Evolutionary conservation across 2,797 vertebrate genomes (phyloP).

Genomic region (Arnoldichthys spilopterus): DNA sequence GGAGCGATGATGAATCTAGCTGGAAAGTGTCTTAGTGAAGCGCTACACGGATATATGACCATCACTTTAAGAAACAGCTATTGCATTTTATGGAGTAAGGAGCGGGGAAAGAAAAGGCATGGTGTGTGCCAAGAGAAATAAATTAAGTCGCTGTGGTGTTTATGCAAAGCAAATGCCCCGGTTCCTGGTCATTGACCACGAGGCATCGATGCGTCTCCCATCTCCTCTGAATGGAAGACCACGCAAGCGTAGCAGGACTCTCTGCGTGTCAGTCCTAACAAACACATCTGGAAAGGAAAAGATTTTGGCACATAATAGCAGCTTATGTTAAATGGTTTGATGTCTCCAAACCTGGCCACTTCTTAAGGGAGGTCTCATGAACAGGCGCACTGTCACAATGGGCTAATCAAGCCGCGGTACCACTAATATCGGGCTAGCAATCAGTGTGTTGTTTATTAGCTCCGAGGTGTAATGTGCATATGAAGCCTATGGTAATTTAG

Average conservation of each 20-base stretch:
- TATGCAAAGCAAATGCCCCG: constrained; percentile 27
- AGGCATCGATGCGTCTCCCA: background rate
- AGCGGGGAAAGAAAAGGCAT: background rate
- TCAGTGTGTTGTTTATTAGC: constrained; percentile 47
- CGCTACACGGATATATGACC: constrained; percentile 1
- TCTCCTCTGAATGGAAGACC: background rate
- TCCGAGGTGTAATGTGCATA: constrained; percentile 2
- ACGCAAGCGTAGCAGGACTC: background rate
- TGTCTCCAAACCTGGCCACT: constrained; percentile 18
- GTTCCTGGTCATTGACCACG: constrained; percentile 17
- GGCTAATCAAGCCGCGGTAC: constrained; percentile 21
- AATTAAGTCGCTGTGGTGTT: constrained; percentile 9
- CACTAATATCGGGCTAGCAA: constrained; percentile 41
- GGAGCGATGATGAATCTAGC: constrained; percentile 22
- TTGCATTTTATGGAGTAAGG: background rate
- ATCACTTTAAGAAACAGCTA: constrained; percentile 21
- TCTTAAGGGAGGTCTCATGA: constrained; percentile 10
- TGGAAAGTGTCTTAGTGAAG: background rate
- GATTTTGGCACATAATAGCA: background rate
- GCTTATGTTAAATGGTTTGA: constrained; percentile 10
- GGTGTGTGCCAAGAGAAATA: background rate
- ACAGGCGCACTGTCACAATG: background rate
- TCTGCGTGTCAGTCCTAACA: background rate
- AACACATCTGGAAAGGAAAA: background rate
- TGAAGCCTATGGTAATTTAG: constrained; percentile 48